Conservation (phyloP, 2,888 invertebrate species). For the Plagiodera versicolora region DNA sequence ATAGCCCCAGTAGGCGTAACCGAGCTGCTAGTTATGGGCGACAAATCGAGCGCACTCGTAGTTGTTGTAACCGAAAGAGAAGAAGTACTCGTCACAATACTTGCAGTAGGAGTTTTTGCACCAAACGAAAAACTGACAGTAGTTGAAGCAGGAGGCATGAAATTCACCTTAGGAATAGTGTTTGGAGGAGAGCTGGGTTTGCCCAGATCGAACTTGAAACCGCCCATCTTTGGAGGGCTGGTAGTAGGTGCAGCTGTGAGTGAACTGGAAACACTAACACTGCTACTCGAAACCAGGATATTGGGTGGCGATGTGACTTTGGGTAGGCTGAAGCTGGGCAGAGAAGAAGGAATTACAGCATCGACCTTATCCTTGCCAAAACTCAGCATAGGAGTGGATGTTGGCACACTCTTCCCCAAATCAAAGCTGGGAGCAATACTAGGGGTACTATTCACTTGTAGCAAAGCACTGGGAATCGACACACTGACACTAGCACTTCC, state of each 20-base stretch:
- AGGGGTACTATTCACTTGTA: no score
- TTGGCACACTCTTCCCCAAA: not conserved
- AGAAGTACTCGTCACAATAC: no score
- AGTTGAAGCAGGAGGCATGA: not conserved
- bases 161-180: not conserved
- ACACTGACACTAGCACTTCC: no score
- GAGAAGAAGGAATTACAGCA: not conserved
- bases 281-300: not conserved
- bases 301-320: not conserved
- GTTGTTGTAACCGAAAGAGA: no score
- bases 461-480: constrained; percentile 2
- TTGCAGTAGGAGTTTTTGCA: constrained; percentile 6
- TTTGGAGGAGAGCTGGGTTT: constrained; percentile 25
- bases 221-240: constrained; percentile 40
- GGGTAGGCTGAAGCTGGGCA: not conserved
- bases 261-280: not conserved
- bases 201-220: constrained; percentile 44
- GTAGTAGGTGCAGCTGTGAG: not conserved
- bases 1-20: constrained; percentile 1
- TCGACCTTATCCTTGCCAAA: not conserved
- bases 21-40: not conserved
- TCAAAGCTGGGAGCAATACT: constrained; percentile 12
- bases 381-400: not conserved
- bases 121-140: constrained; percentile 19
- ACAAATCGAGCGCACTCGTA: not conserved